Conservation (phyloP, 2,888 invertebrate genomes). For the Cephus nigrinus region DNA sequence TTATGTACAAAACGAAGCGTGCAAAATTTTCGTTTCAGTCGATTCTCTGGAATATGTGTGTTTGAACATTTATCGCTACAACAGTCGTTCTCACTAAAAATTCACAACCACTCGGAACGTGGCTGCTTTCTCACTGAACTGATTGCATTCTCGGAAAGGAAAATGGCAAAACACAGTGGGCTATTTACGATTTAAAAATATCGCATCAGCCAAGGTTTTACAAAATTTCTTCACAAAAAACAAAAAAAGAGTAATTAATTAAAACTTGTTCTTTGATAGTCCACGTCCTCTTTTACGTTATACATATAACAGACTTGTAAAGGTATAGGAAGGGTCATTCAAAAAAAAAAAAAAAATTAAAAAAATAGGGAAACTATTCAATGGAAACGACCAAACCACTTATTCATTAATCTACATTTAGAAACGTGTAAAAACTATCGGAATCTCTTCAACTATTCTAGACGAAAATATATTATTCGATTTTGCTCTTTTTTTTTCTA, state of each 20-base stretch:
- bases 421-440: conserved; percentile 3
- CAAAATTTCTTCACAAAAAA: not conserved
- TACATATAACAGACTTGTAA: not conserved
- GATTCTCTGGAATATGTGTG: not conserved
- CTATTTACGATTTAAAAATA: not conserved
- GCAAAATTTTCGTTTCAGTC: not conserved
- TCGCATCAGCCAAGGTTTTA: not conserved
- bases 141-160: not conserved
- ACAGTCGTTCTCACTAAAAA: not conserved
- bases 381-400: conserved; percentile 14
- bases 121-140: not conserved
- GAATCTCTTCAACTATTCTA: not conserved
- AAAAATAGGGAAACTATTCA: not conserved
- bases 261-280: not conserved
- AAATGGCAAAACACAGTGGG: not conserved
- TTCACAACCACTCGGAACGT: not conserved
- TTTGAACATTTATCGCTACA: not conserved
- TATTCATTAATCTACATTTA: conserved; percentile 14
- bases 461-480: conserved; percentile 10
- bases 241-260: not conserved
- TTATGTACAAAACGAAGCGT: not conserved
- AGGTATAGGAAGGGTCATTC: not conserved
- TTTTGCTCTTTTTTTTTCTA: not conserved
- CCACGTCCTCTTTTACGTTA: not conserved
- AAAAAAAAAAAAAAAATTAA: not conserved